Evolutionary conservation across 2,888 invertebrate genomes (phyloP), one percentile per base, ranked within the genome.

Genomic region (Cataglyphis cursor): DNA sequence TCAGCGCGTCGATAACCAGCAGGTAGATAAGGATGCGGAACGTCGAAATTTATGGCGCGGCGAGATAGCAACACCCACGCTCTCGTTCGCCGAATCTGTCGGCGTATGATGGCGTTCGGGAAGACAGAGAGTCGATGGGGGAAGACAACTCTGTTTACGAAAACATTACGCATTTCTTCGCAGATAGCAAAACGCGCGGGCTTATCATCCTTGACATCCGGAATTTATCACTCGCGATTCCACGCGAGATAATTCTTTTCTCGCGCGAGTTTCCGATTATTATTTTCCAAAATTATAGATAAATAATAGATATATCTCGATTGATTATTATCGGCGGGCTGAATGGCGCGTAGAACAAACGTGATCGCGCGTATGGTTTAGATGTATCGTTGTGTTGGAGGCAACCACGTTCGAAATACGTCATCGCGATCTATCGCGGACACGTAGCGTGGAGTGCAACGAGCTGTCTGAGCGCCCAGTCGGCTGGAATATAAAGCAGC

Each of bases 151-250:
- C 80, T 83, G 65, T 83, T 83, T 83, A 80, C 80, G 70, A 64
- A 83, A 83, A 83, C 82, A 83, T 81, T 65, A 80, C 72, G 38
- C 48, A 80, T 83, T 80, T 62, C 70, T 80, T 72, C 48, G 28
- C 54, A 31, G 28, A 18, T 44, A 31, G 44, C 64, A 38, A 72
- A 28, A 62, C 57, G 65, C 41, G 28, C 57, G 28, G 44, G 48
- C 54, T 73, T 51, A 51, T 48, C 28, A 62, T 41, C 24, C 31
- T 66, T 54, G 48, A 31, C 12, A 15, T 28, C 21, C 38, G 48
- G 18, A 57, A 83, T 84, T 81, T 84, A 84, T 81, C 12, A 21
- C 9, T 28, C 18, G 21, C 41, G 72, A 24, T 54, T 35, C 8
- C 57, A 35, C 64, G 62, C 12, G 48, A 18, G n/a, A 3, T n/a